Evolutionary conservation across 1,140 invertebrate genomes (phyloP), one percentile per base, ranked within the genome.

Genomic region (Ceratosolen solmsi): DNA sequence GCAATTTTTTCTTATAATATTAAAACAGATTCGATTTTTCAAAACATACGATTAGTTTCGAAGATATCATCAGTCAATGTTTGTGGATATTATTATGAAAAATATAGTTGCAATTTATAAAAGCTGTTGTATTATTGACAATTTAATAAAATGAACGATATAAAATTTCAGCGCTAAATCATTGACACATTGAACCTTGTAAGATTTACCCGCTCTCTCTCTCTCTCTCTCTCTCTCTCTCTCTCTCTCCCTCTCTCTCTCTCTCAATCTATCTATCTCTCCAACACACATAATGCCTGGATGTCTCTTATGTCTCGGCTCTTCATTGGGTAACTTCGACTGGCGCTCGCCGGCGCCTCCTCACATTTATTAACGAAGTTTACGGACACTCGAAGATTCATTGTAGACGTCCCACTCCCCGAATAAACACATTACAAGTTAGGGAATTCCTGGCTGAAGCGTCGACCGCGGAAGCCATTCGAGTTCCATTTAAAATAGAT

Each of bases 361-460:
- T 36, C 60, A n/a, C 75, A 77, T 65, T 77, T 79, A 79, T 79
- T 70, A 79, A 70, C 76, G 17, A 79, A 79, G 60, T 79, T 79
- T 54, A 68, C 63, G 30, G 60, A 70, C 63, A 68, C 15, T 38
- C 76, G 63, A 70, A 63, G 56, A 70, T 79, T 54, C 76, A 71
- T 71, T 71, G 38, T 49, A 15, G n/a, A 71, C 3, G n/a, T n/a
- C 41, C 13, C 33, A 30, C 70, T 68, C 27, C 30, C 15, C 60
- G 60, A 77, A 77, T 65, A 77, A 77, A 77, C 60, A 63, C 54
- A 33, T 41, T 76, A 76, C 74, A 76, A 74, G 72, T 74, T 74
- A 38, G 49, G 15, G 30, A 41, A 60, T 68, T 68, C 63, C 33
- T 20, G 33, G 63, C 33, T n/a, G 63, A n/a, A 38, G 36, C 20